Base-by-base conservation (phyloP, 2,113 vertebrate species). In the Clinocottus analis region DNA sequence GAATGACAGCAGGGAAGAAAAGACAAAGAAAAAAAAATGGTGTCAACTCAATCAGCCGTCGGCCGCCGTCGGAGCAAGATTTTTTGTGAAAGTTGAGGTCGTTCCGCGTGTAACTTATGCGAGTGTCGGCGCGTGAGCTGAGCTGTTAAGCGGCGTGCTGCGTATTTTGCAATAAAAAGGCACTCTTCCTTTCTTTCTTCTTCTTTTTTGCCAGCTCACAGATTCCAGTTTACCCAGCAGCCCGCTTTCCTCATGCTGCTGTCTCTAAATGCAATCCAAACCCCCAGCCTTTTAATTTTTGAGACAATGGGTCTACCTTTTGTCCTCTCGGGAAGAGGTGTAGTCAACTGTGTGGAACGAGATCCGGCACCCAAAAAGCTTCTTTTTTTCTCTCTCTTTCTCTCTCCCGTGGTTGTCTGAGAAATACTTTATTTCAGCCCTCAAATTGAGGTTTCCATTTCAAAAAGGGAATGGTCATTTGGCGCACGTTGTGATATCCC, bases 151-250 rank as follows among this genome's bases (percentile, higher is more conserved):
- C 56, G 1, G 61, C 5, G 67, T 3, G 29, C 73, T 84, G 79
- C 23, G 55, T 56, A 91, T 93, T 93, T 31, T 90, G 80, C 80
- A 92, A 77, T 82, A 90, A 87, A 92, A 94, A 91, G 80, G 67
- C 59, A 35, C 39, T 35, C 31, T 51, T 73, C 11, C 41, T 53
- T 53, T 23, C 79, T 91, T 92, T 80, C 90, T 92, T 89, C 75
- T 90, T 85, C 55, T n/a, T n/a, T n/a, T n/a, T n/a, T n/a, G n/a
- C n/a, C n/a, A n/a, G n/a, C n/a, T n/a, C 9, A 53, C 21, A n/a
- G 10, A 12, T 10, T 12, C 61, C 55, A 56, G 77, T 77, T 80
- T 86, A 63, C 62, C 78, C 76, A 62, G 60, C 43, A 74, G 67
- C 72, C 68, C 62, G 35, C 55, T n/a, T 55, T 80, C 85, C 66